Evolutionary conservation across 2,797 vertebrate genomes (phyloP), one percentile per base, ranked within the genome.

Genomic region (Parotocinclus haroldoi): DNA sequence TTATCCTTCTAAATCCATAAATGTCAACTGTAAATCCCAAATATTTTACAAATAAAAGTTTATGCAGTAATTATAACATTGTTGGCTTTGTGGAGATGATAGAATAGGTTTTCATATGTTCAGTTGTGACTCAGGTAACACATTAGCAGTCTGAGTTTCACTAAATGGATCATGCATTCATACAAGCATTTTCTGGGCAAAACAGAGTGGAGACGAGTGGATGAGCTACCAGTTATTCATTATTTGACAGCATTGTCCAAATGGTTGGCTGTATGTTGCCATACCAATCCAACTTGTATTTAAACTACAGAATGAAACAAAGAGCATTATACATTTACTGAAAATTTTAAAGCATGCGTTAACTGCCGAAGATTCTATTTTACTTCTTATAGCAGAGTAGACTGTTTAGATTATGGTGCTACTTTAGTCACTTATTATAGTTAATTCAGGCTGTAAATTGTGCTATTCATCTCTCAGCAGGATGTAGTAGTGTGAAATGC

Each of bases 231-330:
- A 78, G 80, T 82, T 82, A 81, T 85, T 89, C 89, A 94, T 95
- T 97, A 96, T 96, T n/a, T 96, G 95, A 96, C 96, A 91, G 88
- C 92, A 84, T 80, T 83, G 91, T 91, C 91, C 88, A 91, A 92
- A 92, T 94, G 94, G n/a, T n/a, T n/a, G n/a, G n/a, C n/a, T n/a
- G n/a, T n/a, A n/a, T n/a, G n/a, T n/a, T n/a, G n/a, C n/a, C n/a
- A n/a, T n/a, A 95, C 38, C 89, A 95, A 94, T 89, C 90, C 91
- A 92, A 93, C 93, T 91, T 92, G 92, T 93, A 91, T 96, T 92
- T 89, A 90, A 92, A 52, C 60, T 51, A 17, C 12, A 27, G 17
- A 16, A 18, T 69, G 7, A 8, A 17, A 57, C n/a, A 39, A 55
- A 42, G 38, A 10, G 5, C 27, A 38, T 0, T 18, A 18, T 18